Evolutionary conservation across 2,888 invertebrate genomes (phyloP), one percentile per base, ranked within the genome.

Genomic region (Lasioglossum oenotherae): DNA sequence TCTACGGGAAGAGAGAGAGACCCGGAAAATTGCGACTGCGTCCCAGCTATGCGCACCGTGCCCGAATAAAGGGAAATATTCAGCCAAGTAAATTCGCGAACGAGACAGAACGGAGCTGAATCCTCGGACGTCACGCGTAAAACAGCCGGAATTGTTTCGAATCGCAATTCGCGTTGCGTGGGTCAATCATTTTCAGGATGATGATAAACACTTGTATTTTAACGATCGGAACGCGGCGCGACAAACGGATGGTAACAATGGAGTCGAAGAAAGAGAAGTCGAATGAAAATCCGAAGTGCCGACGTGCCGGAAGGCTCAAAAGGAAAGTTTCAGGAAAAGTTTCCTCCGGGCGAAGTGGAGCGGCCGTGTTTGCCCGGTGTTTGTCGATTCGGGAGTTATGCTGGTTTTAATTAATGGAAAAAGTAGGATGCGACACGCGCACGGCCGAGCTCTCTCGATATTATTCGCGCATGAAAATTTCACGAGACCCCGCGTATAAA

Each of bases 31-130:
- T 35, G 67, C 67, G 67, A 23, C 8, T 19, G 67, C 38, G 23
- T 60, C 14, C 64, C 46, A 69, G 38, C 53, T 67, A 41, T 31
- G 80, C 41, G 44, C 53, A 23, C 23, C 44, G 67, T 71, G 10
- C 57, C 23, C 19, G 60, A 49, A 46, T n/a, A 44, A 53, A 60
- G 73, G 76, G 44, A 83, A 81, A 83, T 81, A 76, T 72, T n/a
- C 75, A n/a, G 71, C 3, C 19, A 38, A 69, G 71, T 49, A 71
- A 83, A 75, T 83, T 81, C 71, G 60, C 74, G 60, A 49, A 53
- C n/a, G 60, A 27, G 23, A 35, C 69, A 16, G 35, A 5, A 38
- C 71, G 19, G 16, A 31, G 67, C 35, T 27, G 41, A 23, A n/a
- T 31, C 44, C 41, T 27, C n/a, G 38, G 49, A 6, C 41, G 44